phyloP scores from a whole-genome alignment of 2,113 vertebrate genomes.

The Cnemophilus loriae region DNA sequence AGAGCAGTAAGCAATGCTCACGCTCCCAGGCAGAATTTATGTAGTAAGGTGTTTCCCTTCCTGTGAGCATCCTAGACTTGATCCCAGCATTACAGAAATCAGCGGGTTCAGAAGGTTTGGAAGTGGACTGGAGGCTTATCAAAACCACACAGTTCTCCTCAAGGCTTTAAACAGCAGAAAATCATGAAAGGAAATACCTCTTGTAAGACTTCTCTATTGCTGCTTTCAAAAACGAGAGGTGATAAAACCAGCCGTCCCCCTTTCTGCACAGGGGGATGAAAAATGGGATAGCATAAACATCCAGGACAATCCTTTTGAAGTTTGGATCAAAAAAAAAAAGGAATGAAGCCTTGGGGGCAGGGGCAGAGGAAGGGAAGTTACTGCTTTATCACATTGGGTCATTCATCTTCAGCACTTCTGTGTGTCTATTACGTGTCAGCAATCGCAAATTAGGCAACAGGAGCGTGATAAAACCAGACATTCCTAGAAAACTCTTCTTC shows the following conservation, averaged over 20 bases:
- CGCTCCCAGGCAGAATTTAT: not conserved
- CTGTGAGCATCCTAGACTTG: not conserved
- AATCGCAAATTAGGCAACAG: not conserved
- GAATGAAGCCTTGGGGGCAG: not conserved
- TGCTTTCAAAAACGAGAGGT: not conserved
- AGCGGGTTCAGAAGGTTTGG: not conserved
- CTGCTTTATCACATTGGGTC: not conserved
- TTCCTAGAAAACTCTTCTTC: not conserved
- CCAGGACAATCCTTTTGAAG: constrained; percentile 4
- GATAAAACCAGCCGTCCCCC: not conserved
- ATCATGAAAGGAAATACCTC: not conserved
- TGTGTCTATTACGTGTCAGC: not conserved
- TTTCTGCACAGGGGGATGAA: not conserved
- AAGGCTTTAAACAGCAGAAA: not conserved
- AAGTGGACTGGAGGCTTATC: not conserved
- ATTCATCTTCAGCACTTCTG: not conserved
- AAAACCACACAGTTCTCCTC: not conserved
- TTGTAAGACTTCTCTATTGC: not conserved
- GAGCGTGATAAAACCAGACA: not conserved
- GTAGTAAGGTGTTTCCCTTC: not conserved
- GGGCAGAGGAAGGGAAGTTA: not conserved
- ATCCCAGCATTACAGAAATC: not conserved
- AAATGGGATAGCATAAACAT: not conserved
- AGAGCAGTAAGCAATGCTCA: not conserved
- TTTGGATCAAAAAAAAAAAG: not conserved